phyloP scores from a whole-genome alignment of 2,888 invertebrate genomes.

The Fabriciana adippe region DNA sequence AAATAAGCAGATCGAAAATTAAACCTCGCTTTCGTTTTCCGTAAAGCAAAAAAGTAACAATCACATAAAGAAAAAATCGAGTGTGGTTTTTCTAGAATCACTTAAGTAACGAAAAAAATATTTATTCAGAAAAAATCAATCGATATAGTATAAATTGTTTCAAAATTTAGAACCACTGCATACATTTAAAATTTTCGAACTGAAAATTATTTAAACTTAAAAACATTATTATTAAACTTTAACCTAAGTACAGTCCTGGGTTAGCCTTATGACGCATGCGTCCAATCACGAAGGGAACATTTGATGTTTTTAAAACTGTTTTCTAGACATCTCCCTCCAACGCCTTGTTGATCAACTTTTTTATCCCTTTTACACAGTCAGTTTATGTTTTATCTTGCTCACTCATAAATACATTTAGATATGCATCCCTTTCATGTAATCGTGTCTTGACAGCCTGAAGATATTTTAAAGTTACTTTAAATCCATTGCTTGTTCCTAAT shows the following conservation, averaged over 20 bases:
- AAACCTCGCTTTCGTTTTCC: no score
- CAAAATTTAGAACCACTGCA: no score
- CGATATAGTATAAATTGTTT: no score
- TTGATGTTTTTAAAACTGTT: conserved; percentile 59
- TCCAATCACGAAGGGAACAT: conserved; percentile 64
- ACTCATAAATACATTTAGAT: conserved; percentile 28
- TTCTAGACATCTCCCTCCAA: conserved; percentile 57
- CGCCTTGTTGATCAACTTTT: conserved; percentile 28
- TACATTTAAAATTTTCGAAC: no score
- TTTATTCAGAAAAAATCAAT: no score
- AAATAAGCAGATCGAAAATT: no score
- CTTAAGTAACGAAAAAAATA: no score
- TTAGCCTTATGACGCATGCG: conserved; percentile 74
- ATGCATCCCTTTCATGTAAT: conserved; percentile 47
- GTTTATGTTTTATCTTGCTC: conserved; percentile 52
- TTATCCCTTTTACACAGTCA: conserved; percentile 58
- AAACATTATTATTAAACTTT: neutral
- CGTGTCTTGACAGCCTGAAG: conserved; percentile 61
- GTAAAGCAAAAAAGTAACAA: no score
- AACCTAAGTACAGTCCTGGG: conserved; percentile 50
- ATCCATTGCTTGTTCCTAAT: conserved; percentile 48
- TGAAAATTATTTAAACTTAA: neutral
- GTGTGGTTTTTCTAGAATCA: no score
- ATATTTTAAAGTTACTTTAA: conserved; percentile 39
- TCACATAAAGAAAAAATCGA: no score